These are phyloP conservation scores for Chascanopsetta lugubris DNA, from an alignment of 2,113 vertebrate species.

Conservation along the genomic window DNA sequence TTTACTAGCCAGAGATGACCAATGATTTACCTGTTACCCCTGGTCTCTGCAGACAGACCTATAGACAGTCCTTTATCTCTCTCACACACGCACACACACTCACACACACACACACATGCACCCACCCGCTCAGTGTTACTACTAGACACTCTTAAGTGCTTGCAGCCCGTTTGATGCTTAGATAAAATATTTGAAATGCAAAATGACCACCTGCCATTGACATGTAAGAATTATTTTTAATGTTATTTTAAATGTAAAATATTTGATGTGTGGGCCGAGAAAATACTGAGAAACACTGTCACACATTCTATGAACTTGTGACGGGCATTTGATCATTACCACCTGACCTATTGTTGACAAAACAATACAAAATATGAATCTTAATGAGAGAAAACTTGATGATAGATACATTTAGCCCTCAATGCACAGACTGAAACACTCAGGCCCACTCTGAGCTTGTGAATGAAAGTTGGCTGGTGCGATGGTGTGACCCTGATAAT, in stretches of 20 bases:
- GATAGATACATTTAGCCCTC: background rate
- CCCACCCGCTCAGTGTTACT: conserved; percentile 12
- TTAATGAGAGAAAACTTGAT: background rate
- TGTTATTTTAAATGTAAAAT: background rate
- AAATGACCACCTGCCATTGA: background rate
- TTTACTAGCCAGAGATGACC: conserved; percentile 95
- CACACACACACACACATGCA: conserved; percentile 7
- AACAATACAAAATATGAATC: background rate
- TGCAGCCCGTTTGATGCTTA: background rate
- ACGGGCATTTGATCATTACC: background rate
- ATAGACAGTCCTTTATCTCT: conserved; percentile 29
- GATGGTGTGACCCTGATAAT: conserved; percentile 82
- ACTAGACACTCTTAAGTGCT: conserved; percentile 5
- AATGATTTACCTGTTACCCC: conserved; percentile 96
- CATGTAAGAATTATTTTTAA: background rate
- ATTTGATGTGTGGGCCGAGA: background rate
- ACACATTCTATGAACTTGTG: background rate
- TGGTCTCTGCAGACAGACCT: conserved; percentile 39
- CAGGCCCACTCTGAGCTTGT: conserved; percentile 17
- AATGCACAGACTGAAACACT: background rate
- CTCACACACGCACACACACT: background rate
- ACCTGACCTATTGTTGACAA: background rate
- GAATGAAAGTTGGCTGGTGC: conserved; percentile 77
- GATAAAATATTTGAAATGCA: background rate
- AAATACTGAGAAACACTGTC: background rate